Conservation (phyloP, 2,888 invertebrate genomes). For the Euzetes globulus region DNA sequence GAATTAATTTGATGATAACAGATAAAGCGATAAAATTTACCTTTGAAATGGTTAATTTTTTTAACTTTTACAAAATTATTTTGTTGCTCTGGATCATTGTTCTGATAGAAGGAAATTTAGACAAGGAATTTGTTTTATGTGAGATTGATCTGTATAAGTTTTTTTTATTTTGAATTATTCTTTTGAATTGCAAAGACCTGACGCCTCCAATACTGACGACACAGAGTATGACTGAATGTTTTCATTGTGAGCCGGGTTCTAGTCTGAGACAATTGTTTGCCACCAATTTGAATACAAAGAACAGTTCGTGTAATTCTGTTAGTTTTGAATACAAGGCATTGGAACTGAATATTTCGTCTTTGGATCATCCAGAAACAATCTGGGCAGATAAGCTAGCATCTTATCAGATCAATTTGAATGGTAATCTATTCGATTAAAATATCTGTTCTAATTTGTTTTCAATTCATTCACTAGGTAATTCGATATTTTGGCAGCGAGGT, state of each 20-base stretch:
- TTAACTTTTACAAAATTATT: no score
- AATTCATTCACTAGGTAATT: not conserved
- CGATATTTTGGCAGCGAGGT: not conserved
- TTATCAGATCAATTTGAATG: not conserved
- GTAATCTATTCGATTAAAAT: not conserved
- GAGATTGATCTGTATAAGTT: no score
- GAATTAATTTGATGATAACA: no score
- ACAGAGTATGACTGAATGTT: not conserved
- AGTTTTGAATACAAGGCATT: not conserved
- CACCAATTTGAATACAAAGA: not conserved
- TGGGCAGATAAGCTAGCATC: not conserved
- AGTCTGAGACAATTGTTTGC: not conserved
- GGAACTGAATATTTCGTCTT: not conserved
- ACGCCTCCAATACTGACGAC: not conserved
- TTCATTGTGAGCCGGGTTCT: not conserved
- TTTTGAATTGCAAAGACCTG: not conserved
- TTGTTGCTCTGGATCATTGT: no score
- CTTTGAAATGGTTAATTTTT: no score
- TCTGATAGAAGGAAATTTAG: no score
- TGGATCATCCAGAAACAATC: not conserved
- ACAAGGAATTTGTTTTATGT: no score
- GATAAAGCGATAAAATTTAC: no score
- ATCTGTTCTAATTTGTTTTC: not conserved
- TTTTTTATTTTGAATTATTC: not conserved
- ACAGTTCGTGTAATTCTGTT: not conserved